A percentile compares a stretch with the other conserved stretches of the same genome.
Evolutionary conservation across 2,797 vertebrate genomes (phyloP).

Genomic region (Orestias chungarensis): DNA sequence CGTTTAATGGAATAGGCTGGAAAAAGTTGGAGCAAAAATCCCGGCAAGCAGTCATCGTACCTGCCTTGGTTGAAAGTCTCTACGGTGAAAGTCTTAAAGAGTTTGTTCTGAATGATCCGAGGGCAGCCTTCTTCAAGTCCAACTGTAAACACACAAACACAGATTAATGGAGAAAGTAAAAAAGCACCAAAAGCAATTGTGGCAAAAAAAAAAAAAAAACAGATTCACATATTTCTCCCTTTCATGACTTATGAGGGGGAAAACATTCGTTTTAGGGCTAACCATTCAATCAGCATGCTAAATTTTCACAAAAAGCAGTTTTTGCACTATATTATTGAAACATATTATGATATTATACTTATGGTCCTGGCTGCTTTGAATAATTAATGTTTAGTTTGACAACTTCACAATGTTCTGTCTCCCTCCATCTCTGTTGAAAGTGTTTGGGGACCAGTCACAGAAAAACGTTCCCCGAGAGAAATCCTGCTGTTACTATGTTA

Average conservation of each 20-base stretch:
- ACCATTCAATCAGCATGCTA: neutral
- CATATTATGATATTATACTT: neutral
- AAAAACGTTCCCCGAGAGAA: neutral
- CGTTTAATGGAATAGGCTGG: no score
- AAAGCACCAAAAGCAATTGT: neutral
- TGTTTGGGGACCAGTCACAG: neutral
- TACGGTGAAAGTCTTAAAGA: conserved; percentile 87
- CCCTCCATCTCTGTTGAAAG: neutral
- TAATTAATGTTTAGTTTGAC: neutral
- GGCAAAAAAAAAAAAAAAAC: neutral
- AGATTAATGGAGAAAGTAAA: neutral
- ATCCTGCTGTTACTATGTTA: neutral
- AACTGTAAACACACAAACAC: conserved; percentile 75
- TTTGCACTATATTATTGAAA: neutral
- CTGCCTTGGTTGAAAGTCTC: conserved; percentile 86
- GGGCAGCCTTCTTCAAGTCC: conserved; percentile 85
- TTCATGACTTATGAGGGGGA: neutral
- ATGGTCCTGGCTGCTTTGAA: neutral
- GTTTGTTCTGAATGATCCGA: conserved; percentile 82
- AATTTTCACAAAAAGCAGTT: neutral
- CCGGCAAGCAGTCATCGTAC: no score
- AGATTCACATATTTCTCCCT: no score
- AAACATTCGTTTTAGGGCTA: neutral
- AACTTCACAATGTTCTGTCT: neutral
- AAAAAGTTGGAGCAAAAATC: neutral